Conservation (phyloP, 1,140 invertebrate species). For the Chionoecetes opilio region DNA sequence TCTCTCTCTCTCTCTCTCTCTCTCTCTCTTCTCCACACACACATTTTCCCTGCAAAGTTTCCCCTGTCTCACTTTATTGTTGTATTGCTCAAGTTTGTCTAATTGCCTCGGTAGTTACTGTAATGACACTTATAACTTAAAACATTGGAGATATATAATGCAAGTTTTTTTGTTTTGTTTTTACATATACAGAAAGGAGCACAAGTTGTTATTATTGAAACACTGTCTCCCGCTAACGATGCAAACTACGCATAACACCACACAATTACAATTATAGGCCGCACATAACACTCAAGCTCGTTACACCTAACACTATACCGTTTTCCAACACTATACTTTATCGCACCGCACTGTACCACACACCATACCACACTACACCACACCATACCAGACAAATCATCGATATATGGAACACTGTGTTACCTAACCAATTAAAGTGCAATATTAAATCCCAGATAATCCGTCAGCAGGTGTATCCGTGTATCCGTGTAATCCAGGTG, state of each 20-base stretch:
- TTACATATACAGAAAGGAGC: too few species aligned
- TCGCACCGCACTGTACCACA: neutral
- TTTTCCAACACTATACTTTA: neutral
- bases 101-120: too few species aligned
- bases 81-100: too few species aligned
- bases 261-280: constrained; percentile 20
- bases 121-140: too few species aligned
- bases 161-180: too few species aligned
- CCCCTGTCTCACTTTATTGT: too few species aligned
- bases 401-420: too few species aligned
- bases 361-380: neutral
- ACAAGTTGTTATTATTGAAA: too few species aligned
- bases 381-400: neutral
- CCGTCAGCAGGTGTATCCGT: neutral
- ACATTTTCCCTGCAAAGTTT: neutral
- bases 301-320: neutral
- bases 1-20: neutral
- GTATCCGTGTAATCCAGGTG: neutral
- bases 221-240: too few species aligned
- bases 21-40: neutral
- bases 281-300: neutral
- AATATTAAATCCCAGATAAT: too few species aligned
- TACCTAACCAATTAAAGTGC: too few species aligned
- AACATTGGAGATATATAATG: too few species aligned
- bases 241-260: neutral